A percentile compares a stretch with the other conserved stretches of the same genome.
These are phyloP conservation scores for Micronycteris hirsuta DNA, from an alignment of 2,113 vertebrate genomes.

Conservation along the genomic window DNA sequence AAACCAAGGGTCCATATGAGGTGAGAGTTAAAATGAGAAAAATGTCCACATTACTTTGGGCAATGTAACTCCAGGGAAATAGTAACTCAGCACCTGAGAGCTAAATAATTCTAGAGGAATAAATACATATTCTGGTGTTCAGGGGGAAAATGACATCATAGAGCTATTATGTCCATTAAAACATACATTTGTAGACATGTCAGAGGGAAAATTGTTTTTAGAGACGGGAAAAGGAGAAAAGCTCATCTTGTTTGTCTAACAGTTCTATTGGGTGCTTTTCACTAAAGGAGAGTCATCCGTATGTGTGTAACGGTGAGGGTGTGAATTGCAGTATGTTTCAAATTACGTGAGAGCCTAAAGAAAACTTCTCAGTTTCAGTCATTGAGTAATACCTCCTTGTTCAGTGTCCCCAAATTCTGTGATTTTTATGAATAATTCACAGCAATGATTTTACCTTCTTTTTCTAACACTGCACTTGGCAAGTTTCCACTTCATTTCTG, in stretches of 20 bases:
- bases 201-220: neutral
- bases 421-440: slow-evolving; percentile 61
- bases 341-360: slow-evolving; percentile 2
- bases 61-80: neutral
- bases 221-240: slow-evolving; percentile 3
- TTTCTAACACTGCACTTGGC: neutral
- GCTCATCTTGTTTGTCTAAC: slow-evolving; percentile 35
- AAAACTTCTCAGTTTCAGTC: slow-evolving; percentile 36
- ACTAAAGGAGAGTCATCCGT: neutral
- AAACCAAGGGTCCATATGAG: slow-evolving; percentile 31
- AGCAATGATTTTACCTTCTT: slow-evolving; percentile 38
- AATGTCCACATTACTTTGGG: slow-evolving; percentile 36
- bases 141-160: neutral
- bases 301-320: neutral
- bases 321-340: slow-evolving; percentile 31
- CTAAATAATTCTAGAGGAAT: slow-evolving; percentile 29
- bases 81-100: slow-evolving; percentile 30
- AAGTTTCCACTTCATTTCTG: slow-evolving; percentile 47
- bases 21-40: slow-evolving; percentile 63
- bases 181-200: slow-evolving; percentile 7
- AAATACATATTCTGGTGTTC: slow-evolving; percentile 8
- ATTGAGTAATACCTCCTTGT: slow-evolving; percentile 1
- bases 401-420: slow-evolving; percentile 24
- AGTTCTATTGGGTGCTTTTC: slow-evolving; percentile 44
- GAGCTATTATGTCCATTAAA: slow-evolving; percentile 20